These are phyloP conservation scores for Yponomeuta sedellus DNA, from an alignment of 2,888 invertebrate genomes.

Conservation along the genomic window DNA sequence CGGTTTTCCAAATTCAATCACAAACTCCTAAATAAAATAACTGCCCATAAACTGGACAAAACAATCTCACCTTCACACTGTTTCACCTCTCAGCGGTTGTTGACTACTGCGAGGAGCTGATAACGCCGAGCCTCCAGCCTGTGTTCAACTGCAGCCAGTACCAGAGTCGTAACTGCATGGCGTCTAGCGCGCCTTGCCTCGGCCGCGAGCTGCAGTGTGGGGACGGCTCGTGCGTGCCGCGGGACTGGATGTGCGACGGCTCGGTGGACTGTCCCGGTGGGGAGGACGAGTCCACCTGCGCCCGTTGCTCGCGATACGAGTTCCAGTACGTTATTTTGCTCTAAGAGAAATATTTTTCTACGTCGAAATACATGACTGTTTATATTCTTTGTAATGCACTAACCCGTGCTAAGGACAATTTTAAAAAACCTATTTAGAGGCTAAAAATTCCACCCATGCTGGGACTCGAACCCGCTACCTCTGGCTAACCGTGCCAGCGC, in stretches of 20 bases:
- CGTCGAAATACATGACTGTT: too few relatives aligned
- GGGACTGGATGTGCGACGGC: constrained; percentile 80
- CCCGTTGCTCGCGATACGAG: constrained; percentile 47
- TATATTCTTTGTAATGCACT: too few relatives aligned
- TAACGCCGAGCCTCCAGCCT: constrained; percentile 72
- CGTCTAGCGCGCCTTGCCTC: constrained; percentile 64
- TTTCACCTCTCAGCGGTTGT: constrained; percentile 69
- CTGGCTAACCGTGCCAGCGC: too few relatives aligned
- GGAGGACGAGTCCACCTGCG: constrained; percentile 78
- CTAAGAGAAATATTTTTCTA: not conserved
- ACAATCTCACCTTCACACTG: not conserved
- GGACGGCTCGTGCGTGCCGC: constrained; percentile 78
- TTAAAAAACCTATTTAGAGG: too few relatives aligned
- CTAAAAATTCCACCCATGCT: too few relatives aligned
- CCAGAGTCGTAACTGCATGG: constrained; percentile 76
- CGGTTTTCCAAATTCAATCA: too few relatives aligned
- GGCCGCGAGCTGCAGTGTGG: constrained; percentile 73
- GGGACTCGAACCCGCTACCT: too few relatives aligned
- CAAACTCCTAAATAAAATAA: too few relatives aligned
- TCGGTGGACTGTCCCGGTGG: constrained; percentile 78
- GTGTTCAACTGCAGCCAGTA: constrained; percentile 79
- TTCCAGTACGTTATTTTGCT: constrained; percentile 41
- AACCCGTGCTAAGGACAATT: too few relatives aligned
- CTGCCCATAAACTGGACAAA: too few relatives aligned
- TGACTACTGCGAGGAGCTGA: constrained; percentile 77